Base-by-base conservation (phyloP, 2,113 vertebrate genomes). In the Petroica traversi region DNA sequence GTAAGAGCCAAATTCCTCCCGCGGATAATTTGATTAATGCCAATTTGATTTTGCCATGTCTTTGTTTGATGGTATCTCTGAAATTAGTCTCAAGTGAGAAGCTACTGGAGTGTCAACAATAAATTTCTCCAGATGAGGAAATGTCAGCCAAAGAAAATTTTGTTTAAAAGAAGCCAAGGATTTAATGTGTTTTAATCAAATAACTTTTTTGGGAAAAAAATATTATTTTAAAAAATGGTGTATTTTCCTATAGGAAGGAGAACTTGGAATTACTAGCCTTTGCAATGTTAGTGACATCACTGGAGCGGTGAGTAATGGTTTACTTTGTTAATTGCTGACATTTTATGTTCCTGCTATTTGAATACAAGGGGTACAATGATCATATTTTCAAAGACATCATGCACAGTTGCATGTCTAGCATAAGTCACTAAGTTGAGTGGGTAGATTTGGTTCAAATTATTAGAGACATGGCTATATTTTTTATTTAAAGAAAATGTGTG, bases 261-360 rank as follows among this genome's bases (percentile, higher is more conserved):
- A 94, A 64, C 69, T 94, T 58, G 96, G 92, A 40, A 79, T 59
- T 36, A 81, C 75, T 62, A 82, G 80, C 22, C 73, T 94, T 29
- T 95, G 96, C 72, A 97, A 97, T 67, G 71, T 93, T 79, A 97
- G 93, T 79, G 97, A 97, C 75, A 66, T 96, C 75, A 86, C n/a
- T 71, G 82, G 36, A 80, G 88, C 72, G 0, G 97, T 98, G 94
- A 98, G 98, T 98, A 97, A 97, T 82, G 5, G 12, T 93, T 97
- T 95, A 48, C 46, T 61, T 84, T 85, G 36, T 63, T 79, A 86
- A 72, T 80, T 93, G 48, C 46, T 0, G 31, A 17, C 29, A 38
- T 67, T 89, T 81, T 87, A 52, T 19, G 41, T 91, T 88, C 54
- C n/a, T 82, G 40, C 22, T 88, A 5, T 58, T 34, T 75, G 79